A percentile compares a stretch with the other conserved stretches of the same genome.
phyloP scores from a whole-genome alignment of 2,888 invertebrate species.

The Tetanocera ferruginea region DNA sequence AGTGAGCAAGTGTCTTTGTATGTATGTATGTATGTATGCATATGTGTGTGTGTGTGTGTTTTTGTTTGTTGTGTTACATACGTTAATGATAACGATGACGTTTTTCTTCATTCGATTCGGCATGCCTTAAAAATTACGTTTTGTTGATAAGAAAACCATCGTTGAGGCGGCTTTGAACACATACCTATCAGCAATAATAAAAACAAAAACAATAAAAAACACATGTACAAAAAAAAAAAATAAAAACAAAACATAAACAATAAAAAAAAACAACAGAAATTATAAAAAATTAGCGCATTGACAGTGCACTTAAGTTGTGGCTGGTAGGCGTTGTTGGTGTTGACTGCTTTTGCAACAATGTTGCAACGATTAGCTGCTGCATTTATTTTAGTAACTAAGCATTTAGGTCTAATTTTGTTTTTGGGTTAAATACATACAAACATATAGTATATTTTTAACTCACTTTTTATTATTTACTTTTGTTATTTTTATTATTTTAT shows the following conservation, averaged over 20 bases:
- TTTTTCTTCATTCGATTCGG: neutral
- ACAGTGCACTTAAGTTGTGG: neutral
- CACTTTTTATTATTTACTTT: too few relatives aligned
- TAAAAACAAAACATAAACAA: neutral
- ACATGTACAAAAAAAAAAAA: neutral
- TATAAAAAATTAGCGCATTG: neutral
- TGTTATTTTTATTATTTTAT: too few relatives aligned
- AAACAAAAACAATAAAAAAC: neutral
- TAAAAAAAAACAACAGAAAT: neutral
- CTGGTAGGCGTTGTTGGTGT: neutral
- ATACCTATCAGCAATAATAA: too few relatives aligned
- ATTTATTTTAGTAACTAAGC: too few relatives aligned
- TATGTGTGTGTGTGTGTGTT: neutral
- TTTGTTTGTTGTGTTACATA: neutral
- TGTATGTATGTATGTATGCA: neutral
- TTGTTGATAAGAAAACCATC: conserved; percentile 10
- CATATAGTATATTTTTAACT: too few relatives aligned
- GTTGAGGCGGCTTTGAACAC: neutral
- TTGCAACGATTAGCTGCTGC: too few relatives aligned
- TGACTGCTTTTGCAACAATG: neutral
- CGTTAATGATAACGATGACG: conserved; percentile 10
- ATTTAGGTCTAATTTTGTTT: too few relatives aligned
- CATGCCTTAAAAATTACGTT: neutral
- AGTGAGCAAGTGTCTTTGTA: conserved; percentile 30
- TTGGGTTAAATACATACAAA: too few relatives aligned